These are phyloP conservation scores for Xyrauchen texanus DNA, from an alignment of 2,113 vertebrate genomes.

Conservation along the genomic window DNA sequence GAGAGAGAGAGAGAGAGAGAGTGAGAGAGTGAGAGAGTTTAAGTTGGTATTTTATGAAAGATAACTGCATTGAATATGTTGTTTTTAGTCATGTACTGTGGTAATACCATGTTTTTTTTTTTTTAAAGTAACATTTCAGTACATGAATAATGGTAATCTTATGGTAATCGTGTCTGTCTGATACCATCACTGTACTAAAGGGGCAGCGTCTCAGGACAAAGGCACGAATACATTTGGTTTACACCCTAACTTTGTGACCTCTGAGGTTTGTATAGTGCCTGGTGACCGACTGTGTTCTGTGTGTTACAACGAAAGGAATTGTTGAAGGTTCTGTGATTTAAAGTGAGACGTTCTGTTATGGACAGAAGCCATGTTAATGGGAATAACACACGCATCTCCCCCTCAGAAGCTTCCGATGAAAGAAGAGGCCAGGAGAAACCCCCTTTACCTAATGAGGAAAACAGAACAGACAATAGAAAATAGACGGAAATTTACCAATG, in stretches of 20 bases:
- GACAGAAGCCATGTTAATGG: not conserved
- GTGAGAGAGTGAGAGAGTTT: no score
- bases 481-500: no score
- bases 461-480: not conserved
- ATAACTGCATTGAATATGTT: no score
- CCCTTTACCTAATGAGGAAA: slow-evolving; percentile 1
- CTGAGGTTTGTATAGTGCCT: not conserved
- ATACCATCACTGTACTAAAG: no score
- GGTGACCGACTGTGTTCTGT: not conserved
- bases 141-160: no score
- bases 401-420: not conserved
- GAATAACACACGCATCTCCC: not conserved
- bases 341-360: not conserved
- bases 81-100: no score
- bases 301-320: not conserved
- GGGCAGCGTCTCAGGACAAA: no score
- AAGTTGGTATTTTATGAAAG: no score
- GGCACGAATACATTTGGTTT: no score
- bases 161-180: no score
- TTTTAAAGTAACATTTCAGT: no score
- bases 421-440: slow-evolving; percentile 2
- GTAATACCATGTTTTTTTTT: no score
- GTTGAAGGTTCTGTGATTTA: not conserved
- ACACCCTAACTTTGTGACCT: not conserved
- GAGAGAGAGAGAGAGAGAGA: not conserved